Percentiles rank a stretch among this genome's conserved stretches.
Evolutionary conservation across 2,888 invertebrate species (phyloP).

Genomic region (Tetanocera ferruginea): DNA sequence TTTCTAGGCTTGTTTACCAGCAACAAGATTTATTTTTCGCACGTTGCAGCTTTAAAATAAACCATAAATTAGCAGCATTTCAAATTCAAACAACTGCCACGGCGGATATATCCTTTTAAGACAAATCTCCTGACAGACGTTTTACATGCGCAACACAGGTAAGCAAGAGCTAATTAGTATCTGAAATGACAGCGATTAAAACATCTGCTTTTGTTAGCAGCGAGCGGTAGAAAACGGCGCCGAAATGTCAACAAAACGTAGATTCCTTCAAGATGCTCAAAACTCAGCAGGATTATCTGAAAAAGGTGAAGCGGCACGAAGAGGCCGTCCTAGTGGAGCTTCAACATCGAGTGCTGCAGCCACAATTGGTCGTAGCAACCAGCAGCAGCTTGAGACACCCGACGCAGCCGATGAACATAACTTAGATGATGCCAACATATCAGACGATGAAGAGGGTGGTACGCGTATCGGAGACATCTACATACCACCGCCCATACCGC

Average conservation of each 20-base stretch:
- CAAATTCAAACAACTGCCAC: background rate
- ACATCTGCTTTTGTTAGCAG: background rate
- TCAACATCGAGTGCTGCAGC: background rate
- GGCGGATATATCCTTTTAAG: background rate
- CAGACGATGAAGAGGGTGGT: constrained; percentile 76
- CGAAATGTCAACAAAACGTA: constrained; percentile 30
- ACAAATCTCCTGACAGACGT: background rate
- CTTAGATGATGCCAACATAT: constrained; percentile 61
- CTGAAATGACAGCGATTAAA: background rate
- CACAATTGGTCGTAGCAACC: background rate
- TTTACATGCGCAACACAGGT: background rate
- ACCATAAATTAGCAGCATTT: background rate
- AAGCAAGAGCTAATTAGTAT: background rate
- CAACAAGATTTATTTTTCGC: background rate
- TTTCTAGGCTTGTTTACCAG: constrained; percentile 25
- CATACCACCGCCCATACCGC: constrained; percentile 83
- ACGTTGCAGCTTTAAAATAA: background rate
- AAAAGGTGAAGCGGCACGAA: background rate
- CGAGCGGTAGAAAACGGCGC: background rate
- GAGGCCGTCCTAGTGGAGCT: background rate
- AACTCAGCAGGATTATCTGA: background rate
- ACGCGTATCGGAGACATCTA: constrained; percentile 84
- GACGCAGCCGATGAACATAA: constrained; percentile 47
- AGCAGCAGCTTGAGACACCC: background rate
- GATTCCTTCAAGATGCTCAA: background rate